Conservation (phyloP, 2,113 vertebrate genomes). For the Noctilio leporinus region DNA sequence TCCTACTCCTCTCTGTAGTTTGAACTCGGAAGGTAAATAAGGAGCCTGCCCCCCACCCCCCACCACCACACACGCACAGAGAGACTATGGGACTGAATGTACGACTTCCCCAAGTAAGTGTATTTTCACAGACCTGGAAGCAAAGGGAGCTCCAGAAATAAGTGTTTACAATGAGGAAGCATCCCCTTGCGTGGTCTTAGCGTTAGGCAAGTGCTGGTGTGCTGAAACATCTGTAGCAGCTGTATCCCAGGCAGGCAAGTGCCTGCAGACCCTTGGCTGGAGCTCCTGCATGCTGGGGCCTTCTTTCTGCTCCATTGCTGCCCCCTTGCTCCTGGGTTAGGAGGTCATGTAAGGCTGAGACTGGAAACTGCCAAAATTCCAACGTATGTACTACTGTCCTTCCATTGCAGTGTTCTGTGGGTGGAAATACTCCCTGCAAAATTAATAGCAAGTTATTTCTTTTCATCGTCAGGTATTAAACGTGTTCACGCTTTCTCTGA, state of each 20-base stretch:
- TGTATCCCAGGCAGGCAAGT: background rate
- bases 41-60: too few species aligned
- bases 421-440: background rate
- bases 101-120: background rate
- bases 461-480: background rate
- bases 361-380: background rate
- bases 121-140: background rate
- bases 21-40: background rate
- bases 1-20: background rate
- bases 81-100: background rate
- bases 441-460: background rate
- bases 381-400: conserved; percentile 15
- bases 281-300: rapidly evolving
- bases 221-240: background rate
- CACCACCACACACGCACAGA: too few species aligned
- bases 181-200: background rate
- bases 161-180: background rate
- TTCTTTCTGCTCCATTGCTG: background rate
- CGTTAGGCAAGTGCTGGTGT: background rate
- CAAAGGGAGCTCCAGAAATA: background rate
- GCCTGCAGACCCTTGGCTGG: too few species aligned
- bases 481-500: background rate
- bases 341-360: background rate
- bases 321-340: too few species aligned
- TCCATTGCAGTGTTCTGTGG: background rate